Percentiles rank a stretch among this genome's conserved stretches.
Conservation (phyloP, 2,888 invertebrate species). For the Andrena marginata region DNA sequence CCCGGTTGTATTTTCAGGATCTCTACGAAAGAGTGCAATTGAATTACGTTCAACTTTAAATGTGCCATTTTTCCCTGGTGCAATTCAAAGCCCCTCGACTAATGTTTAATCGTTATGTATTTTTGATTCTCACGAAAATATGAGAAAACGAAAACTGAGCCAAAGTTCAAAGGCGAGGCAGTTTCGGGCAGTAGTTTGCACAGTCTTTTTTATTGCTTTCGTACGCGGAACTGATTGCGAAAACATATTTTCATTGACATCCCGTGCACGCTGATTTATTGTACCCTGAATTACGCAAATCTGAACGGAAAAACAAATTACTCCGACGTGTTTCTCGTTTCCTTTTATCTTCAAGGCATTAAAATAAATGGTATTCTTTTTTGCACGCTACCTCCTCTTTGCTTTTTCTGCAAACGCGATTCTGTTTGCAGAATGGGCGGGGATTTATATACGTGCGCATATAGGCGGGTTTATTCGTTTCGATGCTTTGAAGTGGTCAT, state of each 20-base stretch:
- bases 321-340: background rate
- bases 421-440: background rate
- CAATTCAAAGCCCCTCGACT: background rate
- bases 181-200: slow-evolving; percentile 3
- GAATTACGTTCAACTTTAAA: background rate
- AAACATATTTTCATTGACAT: slow-evolving; percentile 26
- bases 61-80: background rate
- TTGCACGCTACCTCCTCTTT: background rate
- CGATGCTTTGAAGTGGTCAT: background rate
- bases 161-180: background rate
- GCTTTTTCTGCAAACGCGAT: slow-evolving; percentile 7
- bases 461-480: slow-evolving; percentile 7
- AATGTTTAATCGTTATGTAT: background rate
- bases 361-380: slow-evolving; percentile 19
- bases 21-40: background rate
- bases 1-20: too few relatives aligned
- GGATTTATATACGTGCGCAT: background rate
- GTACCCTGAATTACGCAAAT: slow-evolving; percentile 7
- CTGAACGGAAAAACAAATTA: slow-evolving; percentile 14
- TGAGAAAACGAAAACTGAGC: background rate
- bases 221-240: slow-evolving; percentile 9
- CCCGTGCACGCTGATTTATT: background rate
- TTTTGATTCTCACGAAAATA: background rate
- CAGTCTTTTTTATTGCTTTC: slow-evolving; percentile 2
- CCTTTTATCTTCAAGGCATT: background rate